Percentiles rank a stretch among this genome's conserved stretches.
phyloP scores from a whole-genome alignment of 2,113 vertebrate species.

The Stigmatopora argus region DNA sequence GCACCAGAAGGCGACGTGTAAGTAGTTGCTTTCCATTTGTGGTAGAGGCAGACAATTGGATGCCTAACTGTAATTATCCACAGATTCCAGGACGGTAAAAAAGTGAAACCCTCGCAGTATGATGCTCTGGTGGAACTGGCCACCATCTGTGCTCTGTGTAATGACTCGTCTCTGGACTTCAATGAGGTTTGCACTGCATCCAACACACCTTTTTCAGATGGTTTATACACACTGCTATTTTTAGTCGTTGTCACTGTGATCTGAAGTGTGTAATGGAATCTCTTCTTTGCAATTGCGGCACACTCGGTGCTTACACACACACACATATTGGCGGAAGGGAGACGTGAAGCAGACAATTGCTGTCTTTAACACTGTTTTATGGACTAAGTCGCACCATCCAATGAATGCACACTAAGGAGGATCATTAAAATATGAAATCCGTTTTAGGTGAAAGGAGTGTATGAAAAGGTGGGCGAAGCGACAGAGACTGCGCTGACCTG shows the following conservation, averaged over 20 bases:
- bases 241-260: too few relatives aligned
- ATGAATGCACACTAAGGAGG: too few relatives aligned
- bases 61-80: conserved; percentile 14
- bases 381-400: too few relatives aligned
- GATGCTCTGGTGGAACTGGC: conserved; percentile 91
- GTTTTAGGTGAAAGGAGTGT: conserved; percentile 80
- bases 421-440: background rate
- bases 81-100: conserved; percentile 85
- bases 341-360: too few relatives aligned
- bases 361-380: too few relatives aligned
- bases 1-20: conserved; percentile 95
- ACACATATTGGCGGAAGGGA: too few relatives aligned
- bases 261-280: too few relatives aligned
- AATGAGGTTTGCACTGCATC: conserved; percentile 79
- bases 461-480: conserved; percentile 88
- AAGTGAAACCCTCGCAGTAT: conserved; percentile 78
- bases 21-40: conserved; percentile 57
- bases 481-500: conserved; percentile 87
- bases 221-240: too few relatives aligned
- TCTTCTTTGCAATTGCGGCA: too few relatives aligned
- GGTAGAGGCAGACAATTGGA: background rate
- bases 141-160: conserved; percentile 95
- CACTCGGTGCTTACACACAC: too few relatives aligned
- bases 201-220: too few relatives aligned
- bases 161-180: conserved; percentile 96